A percentile compares a stretch with the other conserved stretches of the same genome.
Conservation (phyloP, 1,140 invertebrate genomes). For the Drosophila novamexicana region DNA sequence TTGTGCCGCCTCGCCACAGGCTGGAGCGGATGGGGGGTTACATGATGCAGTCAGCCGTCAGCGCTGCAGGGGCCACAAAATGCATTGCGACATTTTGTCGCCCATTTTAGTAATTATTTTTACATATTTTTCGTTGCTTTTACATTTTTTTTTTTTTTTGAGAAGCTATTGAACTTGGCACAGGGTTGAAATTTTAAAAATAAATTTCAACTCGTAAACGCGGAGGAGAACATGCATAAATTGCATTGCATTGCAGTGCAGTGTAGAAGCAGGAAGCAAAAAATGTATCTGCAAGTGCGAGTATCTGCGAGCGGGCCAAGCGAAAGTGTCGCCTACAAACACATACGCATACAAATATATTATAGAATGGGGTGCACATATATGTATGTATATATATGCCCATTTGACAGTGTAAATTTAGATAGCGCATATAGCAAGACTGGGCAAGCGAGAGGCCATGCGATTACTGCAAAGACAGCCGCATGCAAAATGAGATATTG, state of each 20-base stretch:
- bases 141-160: conserved; percentile 21
- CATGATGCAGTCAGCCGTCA: conserved; percentile 17
- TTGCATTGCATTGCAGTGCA: conserved; percentile 29
- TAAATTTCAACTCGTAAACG: conserved; percentile 42
- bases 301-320: conserved; percentile 30
- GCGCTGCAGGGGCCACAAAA: conserved; percentile 69
- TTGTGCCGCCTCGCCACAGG: neutral
- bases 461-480: conserved; percentile 41
- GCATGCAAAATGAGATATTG: conserved; percentile 58
- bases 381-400: conserved; percentile 5
- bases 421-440: conserved; percentile 52
- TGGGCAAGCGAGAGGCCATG: conserved; percentile 4
- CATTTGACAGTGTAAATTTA: conserved; percentile 67
- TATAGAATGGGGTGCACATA: neutral
- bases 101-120: conserved; percentile 68
- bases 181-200: conserved; percentile 74
- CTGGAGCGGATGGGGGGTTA: no score
- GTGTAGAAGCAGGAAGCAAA: conserved; percentile 53
- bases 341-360: conserved; percentile 16
- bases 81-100: conserved; percentile 65
- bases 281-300: conserved; percentile 25
- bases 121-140: conserved; percentile 33
- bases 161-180: conserved; percentile 79
- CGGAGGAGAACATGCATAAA: conserved; percentile 37
- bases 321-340: conserved; percentile 62